phyloP scores from a whole-genome alignment of 2,113 vertebrate species.

The Serinus canaria region DNA sequence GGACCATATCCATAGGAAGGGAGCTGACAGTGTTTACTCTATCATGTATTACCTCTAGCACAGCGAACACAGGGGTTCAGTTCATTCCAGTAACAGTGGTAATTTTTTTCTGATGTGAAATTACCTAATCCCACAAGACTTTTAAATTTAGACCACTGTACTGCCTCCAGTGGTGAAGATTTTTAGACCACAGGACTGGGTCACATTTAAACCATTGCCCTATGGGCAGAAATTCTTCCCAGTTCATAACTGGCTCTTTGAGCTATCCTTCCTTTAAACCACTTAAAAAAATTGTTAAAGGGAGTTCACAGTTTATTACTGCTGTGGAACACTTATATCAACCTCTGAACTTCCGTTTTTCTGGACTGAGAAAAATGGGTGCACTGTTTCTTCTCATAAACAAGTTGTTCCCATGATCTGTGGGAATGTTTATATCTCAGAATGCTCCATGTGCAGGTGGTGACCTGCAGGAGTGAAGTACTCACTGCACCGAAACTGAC shows the following conservation, averaged over 20 bases:
- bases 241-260: not conserved
- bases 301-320: slow-evolving; percentile 48
- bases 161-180: not conserved
- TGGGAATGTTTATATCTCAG: slow-evolving; percentile 62
- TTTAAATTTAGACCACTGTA: not conserved
- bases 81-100: not conserved
- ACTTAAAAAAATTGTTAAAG: not conserved
- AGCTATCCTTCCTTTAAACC: not conserved
- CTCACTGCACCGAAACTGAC: not conserved
- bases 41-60: not conserved
- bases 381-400: slow-evolving; percentile 51
- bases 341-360: slow-evolving; percentile 51
- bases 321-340: slow-evolving; percentile 22
- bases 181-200: not conserved
- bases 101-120: not conserved
- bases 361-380: slow-evolving; percentile 41
- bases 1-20: not conserved
- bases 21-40: not conserved
- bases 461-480: slow-evolving; percentile 26
- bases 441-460: slow-evolving; percentile 11
- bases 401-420: slow-evolving; percentile 51
- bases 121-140: not conserved
- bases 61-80: not conserved
- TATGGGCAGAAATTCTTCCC: not conserved
- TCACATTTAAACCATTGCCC: not conserved